Base-by-base conservation (phyloP, 1,140 invertebrate species). In the Panulirus ornatus region DNA sequence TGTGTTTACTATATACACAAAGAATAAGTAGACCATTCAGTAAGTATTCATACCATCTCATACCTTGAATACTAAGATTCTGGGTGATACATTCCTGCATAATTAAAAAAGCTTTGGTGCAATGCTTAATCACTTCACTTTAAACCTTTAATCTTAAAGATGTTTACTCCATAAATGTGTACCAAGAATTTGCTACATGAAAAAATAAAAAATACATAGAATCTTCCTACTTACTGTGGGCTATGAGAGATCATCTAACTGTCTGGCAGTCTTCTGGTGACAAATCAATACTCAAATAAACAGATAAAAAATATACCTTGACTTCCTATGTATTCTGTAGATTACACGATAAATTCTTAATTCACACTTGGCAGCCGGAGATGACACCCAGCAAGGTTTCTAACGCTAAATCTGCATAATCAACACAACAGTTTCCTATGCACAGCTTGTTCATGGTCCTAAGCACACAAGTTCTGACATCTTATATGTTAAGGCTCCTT, bases 231-330 rank as follows among this genome's bases (percentile, higher is more conserved):
- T 84, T 70, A 84, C 19, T 73, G 66, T 73, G 83, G 66, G 71
- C 83, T 73, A 84, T 19, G 19, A 66, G 83, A 84, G 83, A 84
- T 84, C 83, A 84, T 84, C 83, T 84, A 84, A 73, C 70, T 40
- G 75, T 84, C 75, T 84, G 83, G 83, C 83, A 84, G 66, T 84
- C 70, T 84, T 84, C 38, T 84, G 38, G 19, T 6, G 71, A 81
- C 30, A 81, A 19, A 47, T 47, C 58, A 81, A 58, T 81, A 58
- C 78, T 81, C 40, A 81, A 58, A 81, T 34, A 81, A 58, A 81
- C 8, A 81, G 78, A 81, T 54, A 81, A 54, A 81, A 51, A 42
- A 81, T 54, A 81, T 36, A 81, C 54, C 30, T 58, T 58, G 30
- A 79, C 30, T n/a, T 34, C 42, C 19, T 81, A 81, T 54, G 58